Base-by-base conservation (phyloP, 1,140 invertebrate genomes). In the Aricia agestis region DNA sequence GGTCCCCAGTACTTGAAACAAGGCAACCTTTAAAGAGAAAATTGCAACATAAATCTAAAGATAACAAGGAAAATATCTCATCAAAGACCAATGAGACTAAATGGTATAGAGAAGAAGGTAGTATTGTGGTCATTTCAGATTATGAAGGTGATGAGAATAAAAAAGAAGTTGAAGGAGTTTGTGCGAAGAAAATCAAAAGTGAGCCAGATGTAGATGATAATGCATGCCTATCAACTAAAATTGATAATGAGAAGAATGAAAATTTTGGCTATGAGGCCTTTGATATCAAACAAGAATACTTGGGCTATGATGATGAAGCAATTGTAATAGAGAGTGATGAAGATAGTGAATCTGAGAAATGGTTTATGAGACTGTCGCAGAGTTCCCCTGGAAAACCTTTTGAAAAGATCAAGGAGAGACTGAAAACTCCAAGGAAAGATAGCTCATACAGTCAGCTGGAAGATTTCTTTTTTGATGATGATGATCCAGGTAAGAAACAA, bases 221-320 rank as follows among this genome's bases (percentile, higher is more conserved):
- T 68, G 74, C 79, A 67, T 71, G 82, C 19, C 42, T 36, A 36
- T 36, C 36, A 36, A 36, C 5, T 36, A 36, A 77, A 68, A 72
- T 82, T 36, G 15, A 88, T 25, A 85, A 52, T 68, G 25, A 74
- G 86, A 90, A 74, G 6, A 81, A 79, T 80, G 81, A 85, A 67
- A 78, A 84, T 66, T 73, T 82, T 61, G 78, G 86, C 59, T 85
- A 76, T 83, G 89, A 89, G 70, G 81, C 81, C 42, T 89, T 88
- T 78, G 81, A 82, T 76, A 79, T 90, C n/a, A 91, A 91, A 72
- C 86, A 90, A 76, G 87, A 91, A 70, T 83, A 83, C 70, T 72
- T 83, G 59, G 81, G 76, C 45, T 78, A 83, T 81, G 82, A 88
- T 77, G 82, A 88, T 77, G 87, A 89, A 73, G 74, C 80, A 41